A percentile compares a stretch with the other conserved stretches of the same genome.
Conservation (phyloP, 2,888 invertebrate species). For the Nomada goodeniana region DNA sequence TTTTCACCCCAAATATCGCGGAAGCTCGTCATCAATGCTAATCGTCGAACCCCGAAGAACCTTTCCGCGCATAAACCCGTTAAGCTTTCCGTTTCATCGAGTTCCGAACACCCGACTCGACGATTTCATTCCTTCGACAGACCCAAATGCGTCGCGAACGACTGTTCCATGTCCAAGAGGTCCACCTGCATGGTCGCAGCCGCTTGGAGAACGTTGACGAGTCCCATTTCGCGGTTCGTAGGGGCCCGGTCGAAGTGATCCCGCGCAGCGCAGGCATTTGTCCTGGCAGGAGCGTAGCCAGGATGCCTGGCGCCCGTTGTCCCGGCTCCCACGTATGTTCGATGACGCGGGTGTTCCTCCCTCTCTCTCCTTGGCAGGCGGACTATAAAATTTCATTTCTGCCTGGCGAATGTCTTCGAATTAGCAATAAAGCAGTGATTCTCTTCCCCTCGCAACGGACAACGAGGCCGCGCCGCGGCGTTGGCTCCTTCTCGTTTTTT, state of each 20-base stretch:
- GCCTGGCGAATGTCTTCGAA: constrained; percentile 81
- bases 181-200: constrained; percentile 15
- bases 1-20: too few species aligned
- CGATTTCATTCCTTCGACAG: too few species aligned
- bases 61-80: too few species aligned
- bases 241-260: constrained; percentile 47
- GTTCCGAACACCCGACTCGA: too few species aligned
- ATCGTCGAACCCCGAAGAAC: too few species aligned
- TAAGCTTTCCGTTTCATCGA: too few species aligned
- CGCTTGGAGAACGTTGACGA: constrained; percentile 28
- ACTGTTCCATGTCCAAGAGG: not conserved
- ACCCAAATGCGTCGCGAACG: not conserved
- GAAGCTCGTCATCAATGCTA: too few species aligned
- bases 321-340: constrained; percentile 63
- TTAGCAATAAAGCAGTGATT: constrained; percentile 82
- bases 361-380: constrained; percentile 74
- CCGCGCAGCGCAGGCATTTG: constrained; percentile 51
- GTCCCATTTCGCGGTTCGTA: constrained; percentile 25
- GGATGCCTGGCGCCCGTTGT: constrained; percentile 49
- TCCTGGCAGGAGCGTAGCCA: constrained; percentile 61
- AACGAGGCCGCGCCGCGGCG: constrained; percentile 78
- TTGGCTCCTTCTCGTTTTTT: constrained; percentile 82
- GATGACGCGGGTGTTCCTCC: constrained; percentile 61
- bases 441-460: constrained; percentile 74
- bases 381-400: constrained; percentile 82